phyloP scores from a whole-genome alignment of 2,888 invertebrate species.

The Sphaerophoria rueppellii region DNA sequence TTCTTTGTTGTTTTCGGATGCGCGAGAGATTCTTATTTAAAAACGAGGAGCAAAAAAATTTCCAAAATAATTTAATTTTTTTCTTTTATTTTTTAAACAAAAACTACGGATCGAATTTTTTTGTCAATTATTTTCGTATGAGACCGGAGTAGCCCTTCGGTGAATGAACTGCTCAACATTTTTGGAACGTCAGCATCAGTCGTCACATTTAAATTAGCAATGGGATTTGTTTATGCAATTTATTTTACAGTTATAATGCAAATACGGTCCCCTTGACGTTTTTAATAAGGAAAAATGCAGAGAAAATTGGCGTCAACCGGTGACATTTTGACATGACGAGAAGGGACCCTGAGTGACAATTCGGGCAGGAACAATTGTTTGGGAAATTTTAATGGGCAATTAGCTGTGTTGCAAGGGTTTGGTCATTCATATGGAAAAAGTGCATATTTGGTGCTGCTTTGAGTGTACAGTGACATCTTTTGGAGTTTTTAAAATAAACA shows the following conservation, averaged over 20 bases:
- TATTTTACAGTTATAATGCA: constrained; percentile 13
- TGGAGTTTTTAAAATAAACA: no score
- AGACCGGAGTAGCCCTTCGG: constrained; percentile 9
- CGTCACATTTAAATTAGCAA: constrained; percentile 69
- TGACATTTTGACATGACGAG: constrained; percentile 41
- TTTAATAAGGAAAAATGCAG: constrained; percentile 7
- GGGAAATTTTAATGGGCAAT: constrained; percentile 65
- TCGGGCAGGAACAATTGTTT: constrained; percentile 34
- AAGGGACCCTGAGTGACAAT: not conserved
- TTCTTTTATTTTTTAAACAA: not conserved
- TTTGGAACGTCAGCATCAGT: not conserved
- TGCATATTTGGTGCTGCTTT: no score
- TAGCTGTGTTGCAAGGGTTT: constrained; percentile 17
- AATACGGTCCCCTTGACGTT: constrained; percentile 14
- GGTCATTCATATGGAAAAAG: not conserved
- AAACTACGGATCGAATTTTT: not conserved
- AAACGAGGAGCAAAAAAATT: not conserved
- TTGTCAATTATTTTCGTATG: constrained; percentile 32
- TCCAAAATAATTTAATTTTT: constrained; percentile 61
- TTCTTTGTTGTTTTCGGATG: constrained; percentile 42
- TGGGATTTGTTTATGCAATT: constrained; percentile 62
- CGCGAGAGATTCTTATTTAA: constrained; percentile 32
- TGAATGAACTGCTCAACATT: not conserved
- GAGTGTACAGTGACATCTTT: no score
- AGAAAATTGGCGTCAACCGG: constrained; percentile 56